Base-by-base conservation (phyloP, 2,113 vertebrate species). In the Rhagologus leucostigma region DNA sequence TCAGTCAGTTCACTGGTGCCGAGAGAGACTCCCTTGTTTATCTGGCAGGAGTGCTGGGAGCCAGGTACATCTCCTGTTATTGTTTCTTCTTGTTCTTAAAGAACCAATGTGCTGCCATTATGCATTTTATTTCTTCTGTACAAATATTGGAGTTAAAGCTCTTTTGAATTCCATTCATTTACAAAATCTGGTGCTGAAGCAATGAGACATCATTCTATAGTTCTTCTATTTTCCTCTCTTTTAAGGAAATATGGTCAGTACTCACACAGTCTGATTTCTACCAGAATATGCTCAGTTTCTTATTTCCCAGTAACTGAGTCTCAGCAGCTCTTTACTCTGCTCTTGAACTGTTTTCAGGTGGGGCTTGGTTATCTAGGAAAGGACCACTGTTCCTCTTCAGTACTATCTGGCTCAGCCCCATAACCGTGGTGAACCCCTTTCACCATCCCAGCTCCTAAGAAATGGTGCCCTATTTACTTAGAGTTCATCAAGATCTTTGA, bases 1-100 rank as follows among this genome's bases (percentile, higher is more conserved):
- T 99, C 93, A 99, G 99, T 89, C 99, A 99, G 94, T 99, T 99
- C 97, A 98, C 93, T 7, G 99, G 99, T 84, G 98, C 98, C 27
- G 99, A 99, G 97, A 98, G 99, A 94, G 99, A 99, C 64, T 99
- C 99, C 7, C 95, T 99, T 96, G 97, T 98, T 79, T 98, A 98
- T 87, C 97, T 99, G 85, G 98, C 99, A 77, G 98, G 98, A 76
- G 96, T 98, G 74, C 98, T 99, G 39, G 99, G 99, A 97, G 99
- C 99, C 60, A 99, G 98, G 99, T 99, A 98, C 49, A 96, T 89
- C 16, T 56, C 37, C 44, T 77, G 62, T 91, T 62, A 26, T 10
- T 0, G 0, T 70, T 87, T 70, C 14, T 60, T 49, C 85, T 52
- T 64, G 26, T 90, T 77, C 19, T 67, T 33, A 44, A 18, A 14